Evolutionary conservation across 1,140 invertebrate species (phyloP).

Genomic region (Coenobita brevimanus): DNA sequence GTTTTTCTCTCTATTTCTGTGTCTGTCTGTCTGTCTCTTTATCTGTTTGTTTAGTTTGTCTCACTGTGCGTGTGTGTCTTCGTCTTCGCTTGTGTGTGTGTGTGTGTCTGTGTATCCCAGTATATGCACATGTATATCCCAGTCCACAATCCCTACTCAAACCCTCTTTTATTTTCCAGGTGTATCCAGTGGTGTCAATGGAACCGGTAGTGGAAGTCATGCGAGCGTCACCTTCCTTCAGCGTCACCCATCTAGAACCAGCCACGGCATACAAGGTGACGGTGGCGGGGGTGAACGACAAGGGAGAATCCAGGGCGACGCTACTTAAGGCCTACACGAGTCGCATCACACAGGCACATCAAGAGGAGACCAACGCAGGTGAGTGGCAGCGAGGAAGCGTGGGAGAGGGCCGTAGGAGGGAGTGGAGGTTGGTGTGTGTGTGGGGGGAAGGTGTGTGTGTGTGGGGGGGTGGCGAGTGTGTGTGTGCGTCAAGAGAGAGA

Average conservation of each 20-base stretch:
- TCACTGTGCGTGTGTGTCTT: too few relatives aligned
- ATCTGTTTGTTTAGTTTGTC: too few relatives aligned
- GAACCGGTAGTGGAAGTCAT: slow-evolving; percentile 55
- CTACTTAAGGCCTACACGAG: slow-evolving; percentile 62
- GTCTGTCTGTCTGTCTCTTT: too few relatives aligned
- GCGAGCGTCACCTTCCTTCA: slow-evolving; percentile 55
- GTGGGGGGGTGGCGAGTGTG: too few relatives aligned
- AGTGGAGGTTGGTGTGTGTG: background rate
- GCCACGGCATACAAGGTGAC: slow-evolving; percentile 67
- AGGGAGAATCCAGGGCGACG: slow-evolving; percentile 55
- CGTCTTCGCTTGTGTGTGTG: too few relatives aligned
- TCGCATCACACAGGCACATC: slow-evolving; percentile 44
- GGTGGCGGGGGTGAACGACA: slow-evolving; percentile 57
- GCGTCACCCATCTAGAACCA: slow-evolving; percentile 59
- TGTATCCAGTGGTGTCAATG: slow-evolving; percentile 56
- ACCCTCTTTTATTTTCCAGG: too few relatives aligned
- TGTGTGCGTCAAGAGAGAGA: too few relatives aligned
- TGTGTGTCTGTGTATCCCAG: too few relatives aligned
- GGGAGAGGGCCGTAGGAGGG: background rate
- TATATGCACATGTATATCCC: too few relatives aligned
- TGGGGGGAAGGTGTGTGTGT: too few relatives aligned
- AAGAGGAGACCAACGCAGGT: slow-evolving; percentile 67
- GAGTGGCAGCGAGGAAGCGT: background rate
- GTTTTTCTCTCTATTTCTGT: too few relatives aligned
- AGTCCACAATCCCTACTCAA: too few relatives aligned